Evolutionary conservation across 2,113 vertebrate species (phyloP).

Genomic region (Cololabis saira): DNA sequence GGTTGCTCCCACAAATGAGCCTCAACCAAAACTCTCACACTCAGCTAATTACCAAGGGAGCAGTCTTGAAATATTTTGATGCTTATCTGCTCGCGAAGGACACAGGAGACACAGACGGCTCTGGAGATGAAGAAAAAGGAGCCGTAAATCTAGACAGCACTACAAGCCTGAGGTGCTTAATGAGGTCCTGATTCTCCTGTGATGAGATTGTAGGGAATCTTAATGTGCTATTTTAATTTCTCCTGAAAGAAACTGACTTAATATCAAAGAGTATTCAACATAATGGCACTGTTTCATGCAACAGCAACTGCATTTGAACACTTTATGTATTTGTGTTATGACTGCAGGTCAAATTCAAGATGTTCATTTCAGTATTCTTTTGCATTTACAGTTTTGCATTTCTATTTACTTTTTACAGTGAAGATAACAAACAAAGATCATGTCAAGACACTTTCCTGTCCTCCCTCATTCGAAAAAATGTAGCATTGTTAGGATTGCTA

Average conservation of each 20-base stretch:
- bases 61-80: conserved; percentile 63
- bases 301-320: background rate
- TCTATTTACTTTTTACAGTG: no score
- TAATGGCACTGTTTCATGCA: background rate
- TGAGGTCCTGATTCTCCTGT: conserved; percentile 25
- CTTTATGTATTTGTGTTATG: background rate
- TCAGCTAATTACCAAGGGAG: conserved; percentile 31
- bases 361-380: background rate
- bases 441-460: no score
- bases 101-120: conserved; percentile 57
- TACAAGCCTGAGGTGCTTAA: conserved; percentile 27
- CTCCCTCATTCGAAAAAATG: no score
- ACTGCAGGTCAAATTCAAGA: background rate
- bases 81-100: conserved; percentile 40
- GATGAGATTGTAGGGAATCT: conserved; percentile 44
- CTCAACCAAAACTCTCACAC: conserved; percentile 3
- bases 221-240: conserved; percentile 6
- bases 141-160: conserved; percentile 47
- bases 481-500: no score
- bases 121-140: conserved; percentile 40
- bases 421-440: no score
- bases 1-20: conserved; percentile 5
- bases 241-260: background rate
- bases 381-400: no score
- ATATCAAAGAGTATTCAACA: conserved; percentile 16